Base-by-base conservation (phyloP, 2,888 invertebrate genomes). In the Panopea generosa region DNA sequence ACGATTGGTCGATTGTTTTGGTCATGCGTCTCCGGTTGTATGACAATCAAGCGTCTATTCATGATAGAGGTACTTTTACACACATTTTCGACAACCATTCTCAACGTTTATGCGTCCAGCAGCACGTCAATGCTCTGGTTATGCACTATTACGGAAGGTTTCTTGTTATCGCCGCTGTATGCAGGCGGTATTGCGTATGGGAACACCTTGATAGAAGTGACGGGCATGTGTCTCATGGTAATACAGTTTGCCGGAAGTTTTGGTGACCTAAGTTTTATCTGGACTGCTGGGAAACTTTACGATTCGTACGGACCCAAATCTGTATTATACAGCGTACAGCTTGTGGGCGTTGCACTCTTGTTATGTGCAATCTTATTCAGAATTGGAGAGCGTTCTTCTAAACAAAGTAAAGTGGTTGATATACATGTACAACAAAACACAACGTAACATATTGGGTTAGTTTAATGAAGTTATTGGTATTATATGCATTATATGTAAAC, bases 211-310 rank as follows among this genome's bases (percentile, higher is more conserved):
- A 59, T 71, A 7, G 59, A 71, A 29, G 50, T 71, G 6, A 65
- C 65, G 7, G 71, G 71, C 7, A 52, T 71, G n/a, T 65, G 65
- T 22, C 26, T 71, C n/a, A 71, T 59, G 60, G 57, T 71, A 22
- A 71, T 71, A 50, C 56, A 38, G 24, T 57, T 71, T n/a, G 18
- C 65, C 16, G 43, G 71, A 22, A 33, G 56, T 24, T 53, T 65
- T n/a, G 71, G 71, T 14, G 71, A 71, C 18, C 26, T 71, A 29
- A 45, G 33, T 14, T 71, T 52, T 45, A 52, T 71, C 24, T 65
- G 71, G 71, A 4, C 59, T 3, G 20, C 71, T 14, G 71, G 71
- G 1, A 38, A 47, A 14, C 33, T 65, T n/a, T 71, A 71, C 29
- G 59, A 71, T 27, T 45, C 18, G 14, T 27, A 49, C 16, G 71